Conservation (phyloP, 2,797 vertebrate genomes). For the Myotis pilosus region DNA sequence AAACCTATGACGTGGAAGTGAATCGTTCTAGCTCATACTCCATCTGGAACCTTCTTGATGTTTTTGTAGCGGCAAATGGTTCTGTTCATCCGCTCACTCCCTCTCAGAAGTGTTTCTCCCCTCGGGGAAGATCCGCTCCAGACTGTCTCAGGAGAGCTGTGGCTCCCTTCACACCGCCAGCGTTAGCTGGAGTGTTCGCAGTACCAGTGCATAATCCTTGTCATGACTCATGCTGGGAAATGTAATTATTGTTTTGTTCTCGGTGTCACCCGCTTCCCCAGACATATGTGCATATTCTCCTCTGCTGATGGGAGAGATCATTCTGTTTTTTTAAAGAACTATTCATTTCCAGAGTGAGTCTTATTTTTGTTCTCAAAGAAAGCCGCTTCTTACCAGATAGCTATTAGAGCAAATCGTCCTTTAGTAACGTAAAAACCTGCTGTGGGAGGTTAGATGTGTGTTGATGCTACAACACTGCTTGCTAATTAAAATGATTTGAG, state of each 20-base stretch:
- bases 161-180: background rate
- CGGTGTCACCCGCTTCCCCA: slow-evolving; percentile 18
- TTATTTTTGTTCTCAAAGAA: slow-evolving; percentile 65
- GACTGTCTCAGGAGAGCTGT: background rate
- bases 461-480: slow-evolving; percentile 61
- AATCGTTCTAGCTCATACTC: slow-evolving; percentile 7
- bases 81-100: background rate
- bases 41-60: slow-evolving; percentile 41
- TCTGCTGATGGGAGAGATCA: slow-evolving; percentile 9
- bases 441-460: slow-evolving; percentile 58
- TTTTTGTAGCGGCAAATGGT: background rate
- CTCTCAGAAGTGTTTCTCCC: background rate
- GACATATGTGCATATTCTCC: slow-evolving; percentile 49
- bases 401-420: slow-evolving; percentile 68
- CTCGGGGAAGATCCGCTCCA: background rate
- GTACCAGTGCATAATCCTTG: slow-evolving; percentile 5
- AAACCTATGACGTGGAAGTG: background rate
- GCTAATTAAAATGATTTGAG: slow-evolving; percentile 70
- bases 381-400: slow-evolving; percentile 45
- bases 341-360: slow-evolving; percentile 37
- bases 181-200: background rate
- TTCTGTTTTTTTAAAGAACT: background rate
- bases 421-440: slow-evolving; percentile 64
- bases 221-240: slow-evolving; percentile 50
- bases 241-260: slow-evolving; percentile 64